Percentiles rank a stretch among this genome's conserved stretches.
phyloP scores from a whole-genome alignment of 2,113 vertebrate genomes.

The Hirundichthys speculiger region DNA sequence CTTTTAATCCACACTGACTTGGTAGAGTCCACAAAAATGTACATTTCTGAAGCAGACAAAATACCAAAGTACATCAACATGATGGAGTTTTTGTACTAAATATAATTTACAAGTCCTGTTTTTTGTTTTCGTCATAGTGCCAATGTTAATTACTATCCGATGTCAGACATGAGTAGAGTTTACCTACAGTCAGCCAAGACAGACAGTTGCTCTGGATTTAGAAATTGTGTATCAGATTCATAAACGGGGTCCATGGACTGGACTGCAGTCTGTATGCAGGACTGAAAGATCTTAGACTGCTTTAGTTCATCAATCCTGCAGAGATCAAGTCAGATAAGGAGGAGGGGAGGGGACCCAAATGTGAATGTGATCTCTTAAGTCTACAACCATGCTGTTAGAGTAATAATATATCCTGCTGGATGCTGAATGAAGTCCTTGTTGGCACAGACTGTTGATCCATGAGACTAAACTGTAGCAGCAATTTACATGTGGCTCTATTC shows the following conservation, averaged over 20 bases:
- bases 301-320: too few relatives aligned
- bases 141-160: too few relatives aligned
- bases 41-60: not conserved
- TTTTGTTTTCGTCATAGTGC: too few relatives aligned
- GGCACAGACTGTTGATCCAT: not conserved
- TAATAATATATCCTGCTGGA: conserved; percentile 5
- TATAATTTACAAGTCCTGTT: conserved; percentile 5
- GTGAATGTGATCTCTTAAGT: not conserved
- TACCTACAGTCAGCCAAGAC: not conserved
- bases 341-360: too few relatives aligned
- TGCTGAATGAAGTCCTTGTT: not conserved
- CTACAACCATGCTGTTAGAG: not conserved
- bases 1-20: conserved; percentile 27
- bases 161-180: not conserved
- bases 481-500: not conserved
- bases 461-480: not conserved
- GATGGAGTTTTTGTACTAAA: conserved; percentile 29
- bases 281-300: too few relatives aligned
- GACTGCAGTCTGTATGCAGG: not conserved
- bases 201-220: not conserved
- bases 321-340: not conserved
- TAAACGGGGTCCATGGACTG: not conserved
- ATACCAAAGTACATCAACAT: not conserved
- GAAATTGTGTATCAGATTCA: not conserved
- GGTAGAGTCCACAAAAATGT: conserved; percentile 23